Percentiles rank a stretch among this genome's conserved stretches.
Conservation (phyloP, 2,888 invertebrate species). For the Euzetes globulus region DNA sequence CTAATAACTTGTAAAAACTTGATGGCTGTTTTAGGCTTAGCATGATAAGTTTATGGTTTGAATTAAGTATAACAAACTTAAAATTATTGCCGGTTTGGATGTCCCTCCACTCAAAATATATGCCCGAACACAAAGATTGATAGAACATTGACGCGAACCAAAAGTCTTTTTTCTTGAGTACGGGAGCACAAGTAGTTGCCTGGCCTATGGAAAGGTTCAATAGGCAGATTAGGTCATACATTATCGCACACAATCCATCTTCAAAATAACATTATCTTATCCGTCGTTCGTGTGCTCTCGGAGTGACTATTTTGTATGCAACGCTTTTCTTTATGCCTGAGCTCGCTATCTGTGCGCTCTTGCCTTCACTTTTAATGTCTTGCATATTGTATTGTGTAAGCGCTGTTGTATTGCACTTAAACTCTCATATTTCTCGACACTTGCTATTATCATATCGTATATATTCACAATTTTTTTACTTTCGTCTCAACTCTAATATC, state of each 20-base stretch:
- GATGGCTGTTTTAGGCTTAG: too few species aligned
- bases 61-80: not conserved
- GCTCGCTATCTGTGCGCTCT: not conserved
- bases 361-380: constrained; percentile 14
- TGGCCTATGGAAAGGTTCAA: constrained; percentile 2
- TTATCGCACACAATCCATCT: constrained; percentile 30
- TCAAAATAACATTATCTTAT: constrained; percentile 31
- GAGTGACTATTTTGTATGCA: not conserved
- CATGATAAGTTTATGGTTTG: too few species aligned
- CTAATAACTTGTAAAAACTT: too few species aligned
- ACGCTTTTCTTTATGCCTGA: not conserved
- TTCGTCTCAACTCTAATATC: not conserved
- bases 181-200: not conserved
- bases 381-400: constrained; percentile 6
- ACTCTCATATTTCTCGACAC: constrained; percentile 23
- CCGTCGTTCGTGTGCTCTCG: constrained; percentile 8
- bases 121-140: constrained; percentile 27
- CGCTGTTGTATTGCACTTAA: constrained; percentile 28
- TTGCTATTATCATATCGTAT: constrained; percentile 4
- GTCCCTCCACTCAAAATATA: not conserved
- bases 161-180: constrained; percentile 9
- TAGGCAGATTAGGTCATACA: constrained; percentile 30
- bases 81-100: not conserved
- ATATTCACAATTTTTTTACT: constrained; percentile 17
- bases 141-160: constrained; percentile 25